A percentile compares a stretch with the other conserved stretches of the same genome.
These are phyloP conservation scores for Malthinus flaveolus DNA, from an alignment of 2,888 invertebrate species.

Conservation along the genomic window DNA sequence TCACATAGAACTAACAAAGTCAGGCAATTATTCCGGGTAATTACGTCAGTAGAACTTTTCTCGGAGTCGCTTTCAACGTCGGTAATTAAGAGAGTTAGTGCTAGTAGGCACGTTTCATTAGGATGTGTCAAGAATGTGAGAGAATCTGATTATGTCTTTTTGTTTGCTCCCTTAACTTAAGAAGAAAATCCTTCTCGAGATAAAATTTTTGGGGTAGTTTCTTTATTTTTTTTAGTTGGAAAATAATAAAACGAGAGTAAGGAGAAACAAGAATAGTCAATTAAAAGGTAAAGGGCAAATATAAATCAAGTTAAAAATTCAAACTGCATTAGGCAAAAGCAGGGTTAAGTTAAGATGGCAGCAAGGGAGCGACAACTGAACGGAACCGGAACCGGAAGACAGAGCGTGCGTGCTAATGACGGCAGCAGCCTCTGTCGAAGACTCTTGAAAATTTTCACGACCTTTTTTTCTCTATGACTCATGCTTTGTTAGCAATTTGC, in stretches of 20 bases:
- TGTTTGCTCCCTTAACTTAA: constrained; percentile 34
- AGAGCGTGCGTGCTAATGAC: constrained; percentile 55
- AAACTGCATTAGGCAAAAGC: constrained; percentile 46
- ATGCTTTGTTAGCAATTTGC: constrained; percentile 29
- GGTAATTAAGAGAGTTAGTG: constrained; percentile 61
- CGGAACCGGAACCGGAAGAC: constrained; percentile 53
- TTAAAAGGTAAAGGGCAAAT: constrained; percentile 42
- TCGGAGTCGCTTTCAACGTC: constrained; percentile 52
- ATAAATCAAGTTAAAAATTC: constrained; percentile 52
- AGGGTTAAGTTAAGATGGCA: constrained; percentile 40
- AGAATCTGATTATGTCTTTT: constrained; percentile 46
- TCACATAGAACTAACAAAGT: constrained; percentile 52
- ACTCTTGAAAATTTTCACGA: constrained; percentile 32
- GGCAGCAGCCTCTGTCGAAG: constrained; percentile 37
- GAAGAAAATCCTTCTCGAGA: constrained; percentile 10
- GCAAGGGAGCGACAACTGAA: constrained; percentile 42
- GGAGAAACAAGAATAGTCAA: constrained; percentile 49
- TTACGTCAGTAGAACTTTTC: constrained; percentile 61
- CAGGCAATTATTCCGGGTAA: constrained; percentile 65
- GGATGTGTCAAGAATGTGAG: constrained; percentile 48
- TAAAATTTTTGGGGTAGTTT: constrained; percentile 1
- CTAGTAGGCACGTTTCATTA: constrained; percentile 43
- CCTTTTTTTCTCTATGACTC: constrained; percentile 32
- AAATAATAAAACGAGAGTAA: constrained; percentile 12
- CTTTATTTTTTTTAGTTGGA: background rate